These are phyloP conservation scores for Branchinecta lindahli DNA, from an alignment of 1,140 invertebrate genomes.

Conservation along the genomic window DNA sequence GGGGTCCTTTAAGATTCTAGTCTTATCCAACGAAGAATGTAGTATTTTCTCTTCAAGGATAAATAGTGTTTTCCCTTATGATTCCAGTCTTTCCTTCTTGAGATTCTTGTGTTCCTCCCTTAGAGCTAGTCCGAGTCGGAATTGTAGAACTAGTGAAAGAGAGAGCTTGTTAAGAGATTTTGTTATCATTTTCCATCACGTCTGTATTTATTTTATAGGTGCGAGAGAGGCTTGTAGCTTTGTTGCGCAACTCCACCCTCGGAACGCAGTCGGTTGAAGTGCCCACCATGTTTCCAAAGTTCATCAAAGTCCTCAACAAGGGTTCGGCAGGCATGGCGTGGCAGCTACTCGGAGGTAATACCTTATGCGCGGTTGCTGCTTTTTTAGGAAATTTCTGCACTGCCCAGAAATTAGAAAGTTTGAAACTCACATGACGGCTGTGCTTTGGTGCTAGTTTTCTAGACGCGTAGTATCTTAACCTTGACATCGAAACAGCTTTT, in stretches of 20 bases:
- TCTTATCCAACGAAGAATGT: too few relatives aligned
- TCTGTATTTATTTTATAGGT: background rate
- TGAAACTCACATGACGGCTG: too few relatives aligned
- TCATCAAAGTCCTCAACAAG: conserved; percentile 66
- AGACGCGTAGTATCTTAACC: too few relatives aligned
- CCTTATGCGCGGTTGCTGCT: conserved; percentile 12
- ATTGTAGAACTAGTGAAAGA: too few relatives aligned
- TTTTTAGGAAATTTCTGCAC: conserved; percentile 15
- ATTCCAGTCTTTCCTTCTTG: too few relatives aligned
- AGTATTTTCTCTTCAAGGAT: too few relatives aligned
- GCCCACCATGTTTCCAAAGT: conserved; percentile 57
- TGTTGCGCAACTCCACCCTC: conserved; percentile 12
- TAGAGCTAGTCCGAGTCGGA: too few relatives aligned
- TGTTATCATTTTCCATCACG: background rate
- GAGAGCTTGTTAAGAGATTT: background rate
- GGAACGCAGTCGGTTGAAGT: conserved; percentile 39
- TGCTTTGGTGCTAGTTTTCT: too few relatives aligned
- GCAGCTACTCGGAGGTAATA: conserved; percentile 23
- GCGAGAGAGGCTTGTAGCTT: conserved; percentile 12
- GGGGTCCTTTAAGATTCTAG: too few relatives aligned
- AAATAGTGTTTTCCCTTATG: too few relatives aligned
- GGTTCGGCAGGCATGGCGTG: conserved; percentile 41
- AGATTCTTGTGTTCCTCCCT: too few relatives aligned
- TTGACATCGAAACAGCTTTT: too few relatives aligned
- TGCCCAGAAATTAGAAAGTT: background rate